phyloP scores from a whole-genome alignment of 2,888 invertebrate genomes.

The Pogonocherus hispidulus region DNA sequence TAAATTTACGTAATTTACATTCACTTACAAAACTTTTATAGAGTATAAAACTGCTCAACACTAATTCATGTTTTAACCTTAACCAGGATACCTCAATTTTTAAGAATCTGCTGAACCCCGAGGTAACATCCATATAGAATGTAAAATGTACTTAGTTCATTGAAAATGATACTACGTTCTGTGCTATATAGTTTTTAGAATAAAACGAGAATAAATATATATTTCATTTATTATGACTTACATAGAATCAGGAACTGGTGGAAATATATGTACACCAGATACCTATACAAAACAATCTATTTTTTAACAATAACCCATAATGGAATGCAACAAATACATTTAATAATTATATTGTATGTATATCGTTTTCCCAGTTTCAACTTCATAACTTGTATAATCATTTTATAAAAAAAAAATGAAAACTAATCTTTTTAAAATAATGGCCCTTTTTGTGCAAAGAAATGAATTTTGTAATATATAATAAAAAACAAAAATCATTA shows the following conservation, averaged over 20 bases:
- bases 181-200: not conserved
- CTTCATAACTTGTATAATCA: conserved; percentile 5
- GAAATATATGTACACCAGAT: conserved; percentile 45
- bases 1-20: too few species aligned
- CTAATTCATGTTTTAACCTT: too few species aligned
- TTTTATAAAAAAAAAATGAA: conserved; percentile 11
- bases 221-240: conserved; percentile 58
- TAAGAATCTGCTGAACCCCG: too few species aligned
- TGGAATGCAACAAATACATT: conserved; percentile 68
- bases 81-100: too few species aligned
- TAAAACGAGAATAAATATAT: conserved; percentile 40
- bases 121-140: too few species aligned
- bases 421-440: conserved; percentile 7
- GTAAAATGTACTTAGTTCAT: too few species aligned
- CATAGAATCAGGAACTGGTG: conserved; percentile 56
- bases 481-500: conserved; percentile 38
- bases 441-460: conserved; percentile 39
- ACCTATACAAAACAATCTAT: conserved; percentile 62
- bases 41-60: too few species aligned
- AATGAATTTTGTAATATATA: conserved; percentile 25
- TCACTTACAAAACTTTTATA: too few species aligned
- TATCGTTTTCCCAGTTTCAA: conserved; percentile 38
- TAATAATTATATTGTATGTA: conserved; percentile 52
- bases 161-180: too few species aligned
- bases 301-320: conserved; percentile 65